Percentiles rank a stretch among this genome's conserved stretches.
Conservation (phyloP, 1,140 invertebrate genomes). For the Camponotus floridanus region DNA sequence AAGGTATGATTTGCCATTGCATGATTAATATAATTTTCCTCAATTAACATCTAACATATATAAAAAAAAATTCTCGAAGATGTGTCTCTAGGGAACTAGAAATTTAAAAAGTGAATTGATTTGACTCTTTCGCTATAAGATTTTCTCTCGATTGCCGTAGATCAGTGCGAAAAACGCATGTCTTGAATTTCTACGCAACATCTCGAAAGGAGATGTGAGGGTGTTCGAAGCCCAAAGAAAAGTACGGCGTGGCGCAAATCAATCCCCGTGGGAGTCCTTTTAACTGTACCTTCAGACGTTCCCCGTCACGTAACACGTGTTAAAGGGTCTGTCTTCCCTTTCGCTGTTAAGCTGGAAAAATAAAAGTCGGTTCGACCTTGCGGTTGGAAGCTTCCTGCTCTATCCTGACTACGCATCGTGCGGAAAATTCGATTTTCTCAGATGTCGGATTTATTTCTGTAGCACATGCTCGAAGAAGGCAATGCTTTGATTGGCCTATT, state of each 20-base stretch:
- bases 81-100: not conserved
- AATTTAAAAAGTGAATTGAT: not conserved
- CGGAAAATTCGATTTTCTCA: slow-evolving; percentile 48
- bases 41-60: not conserved
- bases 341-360: not conserved
- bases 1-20: not conserved
- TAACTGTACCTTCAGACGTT: slow-evolving; percentile 6
- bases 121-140: not conserved
- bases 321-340: slow-evolving; percentile 17
- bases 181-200: slow-evolving; percentile 2
- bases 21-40: not conserved
- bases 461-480: not conserved
- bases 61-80: not conserved
- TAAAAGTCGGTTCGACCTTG: not conserved
- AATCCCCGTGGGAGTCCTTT: slow-evolving; percentile 31
- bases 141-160: not conserved
- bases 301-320: not conserved
- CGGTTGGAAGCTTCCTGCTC: not conserved
- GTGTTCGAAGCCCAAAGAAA: not conserved
- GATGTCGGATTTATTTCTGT: not conserved
- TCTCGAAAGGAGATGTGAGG: not conserved
- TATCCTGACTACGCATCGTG: not conserved
- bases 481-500: not conserved
- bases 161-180: not conserved
- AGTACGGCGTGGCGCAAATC: not conserved